phyloP scores from a whole-genome alignment of 2,797 vertebrate genomes.

The Oceanodroma leucorhoa region DNA sequence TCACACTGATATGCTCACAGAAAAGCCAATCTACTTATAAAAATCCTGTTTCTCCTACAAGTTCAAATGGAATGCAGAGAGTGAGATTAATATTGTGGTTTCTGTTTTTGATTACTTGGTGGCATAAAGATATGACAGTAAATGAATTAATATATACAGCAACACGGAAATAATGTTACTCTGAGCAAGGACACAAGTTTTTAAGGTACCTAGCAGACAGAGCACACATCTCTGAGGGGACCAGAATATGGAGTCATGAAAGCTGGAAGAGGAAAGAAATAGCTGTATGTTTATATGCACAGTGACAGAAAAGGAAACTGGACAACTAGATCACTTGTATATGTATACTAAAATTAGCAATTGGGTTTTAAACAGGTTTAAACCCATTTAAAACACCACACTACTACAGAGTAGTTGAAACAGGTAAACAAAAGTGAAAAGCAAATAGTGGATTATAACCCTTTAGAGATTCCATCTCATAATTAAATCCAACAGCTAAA shows the following conservation, averaged over 20 bases:
- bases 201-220: background rate
- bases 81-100: background rate
- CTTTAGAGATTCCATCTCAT: constrained; percentile 28
- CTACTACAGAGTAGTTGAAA: background rate
- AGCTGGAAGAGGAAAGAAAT: background rate
- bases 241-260: background rate
- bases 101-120: background rate
- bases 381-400: constrained; percentile 3
- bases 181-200: background rate
- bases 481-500: constrained; percentile 56
- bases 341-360: background rate
- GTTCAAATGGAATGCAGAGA: background rate
- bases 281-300: background rate
- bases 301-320: background rate
- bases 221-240: background rate
- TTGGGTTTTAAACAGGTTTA: constrained; percentile 14
- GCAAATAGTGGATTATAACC: background rate
- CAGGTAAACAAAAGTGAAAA: constrained; percentile 10
- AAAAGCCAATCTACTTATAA: background rate
- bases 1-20: background rate
- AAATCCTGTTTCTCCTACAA: background rate
- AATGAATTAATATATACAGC: background rate
- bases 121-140: background rate
- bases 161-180: background rate
- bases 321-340: background rate